These are phyloP conservation scores for Drosophila kanekoi DNA, from an alignment of 2,888 invertebrate genomes.

Conservation along the genomic window DNA sequence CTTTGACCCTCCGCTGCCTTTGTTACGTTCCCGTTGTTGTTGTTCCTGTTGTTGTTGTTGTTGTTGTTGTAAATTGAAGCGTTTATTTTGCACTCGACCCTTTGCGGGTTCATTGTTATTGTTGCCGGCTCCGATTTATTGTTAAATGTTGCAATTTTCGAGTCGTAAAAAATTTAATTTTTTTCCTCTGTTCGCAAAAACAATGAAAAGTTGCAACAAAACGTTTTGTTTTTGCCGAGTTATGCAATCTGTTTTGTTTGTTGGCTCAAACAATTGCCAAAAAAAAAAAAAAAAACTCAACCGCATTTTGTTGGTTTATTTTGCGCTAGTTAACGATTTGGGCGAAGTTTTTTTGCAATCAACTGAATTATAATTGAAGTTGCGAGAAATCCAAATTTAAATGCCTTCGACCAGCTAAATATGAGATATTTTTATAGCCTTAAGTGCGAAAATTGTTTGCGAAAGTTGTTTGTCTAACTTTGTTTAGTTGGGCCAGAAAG, in stretches of 20 bases:
- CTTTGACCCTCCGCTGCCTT: slow-evolving; percentile 65
- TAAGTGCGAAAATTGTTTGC: background rate
- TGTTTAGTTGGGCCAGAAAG: too few species aligned
- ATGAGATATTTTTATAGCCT: too few species aligned
- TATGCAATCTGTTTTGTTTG: slow-evolving; percentile 61
- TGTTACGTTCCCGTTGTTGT: slow-evolving; percentile 48
- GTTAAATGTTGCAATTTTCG: slow-evolving; percentile 74
- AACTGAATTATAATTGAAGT: slow-evolving; percentile 20
- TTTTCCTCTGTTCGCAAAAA: slow-evolving; percentile 42
- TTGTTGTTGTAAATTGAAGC: slow-evolving; percentile 46
- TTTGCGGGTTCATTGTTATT: slow-evolving; percentile 18
- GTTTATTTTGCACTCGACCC: slow-evolving; percentile 34
- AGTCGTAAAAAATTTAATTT: slow-evolving; percentile 69
- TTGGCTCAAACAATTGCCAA: slow-evolving; percentile 43
- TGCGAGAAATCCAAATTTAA: background rate
- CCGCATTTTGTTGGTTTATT: background rate
- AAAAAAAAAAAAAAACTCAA: slow-evolving; percentile 32
- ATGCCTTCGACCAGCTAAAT: background rate
- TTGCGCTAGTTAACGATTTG: slow-evolving; percentile 11
- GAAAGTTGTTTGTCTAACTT: background rate
- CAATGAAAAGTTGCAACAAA: slow-evolving; percentile 64
- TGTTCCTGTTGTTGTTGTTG: slow-evolving; percentile 28
- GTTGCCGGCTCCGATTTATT: too few species aligned
- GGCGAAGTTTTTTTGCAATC: slow-evolving; percentile 39
- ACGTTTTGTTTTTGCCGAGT: slow-evolving; percentile 50